These are phyloP conservation scores for Gavia stellata DNA, from an alignment of 2,113 vertebrate species.

Conservation along the genomic window DNA sequence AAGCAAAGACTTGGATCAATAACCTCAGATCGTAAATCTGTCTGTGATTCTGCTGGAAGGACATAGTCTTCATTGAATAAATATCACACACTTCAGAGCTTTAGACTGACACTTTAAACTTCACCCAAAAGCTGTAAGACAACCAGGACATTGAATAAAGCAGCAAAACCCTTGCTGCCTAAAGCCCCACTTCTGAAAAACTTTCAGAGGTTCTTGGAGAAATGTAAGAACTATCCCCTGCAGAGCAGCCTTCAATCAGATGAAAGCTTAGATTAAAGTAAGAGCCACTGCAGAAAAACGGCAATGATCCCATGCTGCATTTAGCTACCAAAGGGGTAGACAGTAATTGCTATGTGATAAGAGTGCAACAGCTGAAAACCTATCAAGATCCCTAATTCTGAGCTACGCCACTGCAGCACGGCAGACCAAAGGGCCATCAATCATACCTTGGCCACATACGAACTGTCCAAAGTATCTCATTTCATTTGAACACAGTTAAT, in stretches of 20 bases:
- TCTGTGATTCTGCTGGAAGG: not conserved
- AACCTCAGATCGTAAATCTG: not conserved
- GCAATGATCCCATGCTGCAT: not conserved
- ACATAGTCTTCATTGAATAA: not conserved
- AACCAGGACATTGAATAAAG: not conserved
- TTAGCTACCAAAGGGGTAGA: not conserved
- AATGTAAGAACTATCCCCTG: not conserved
- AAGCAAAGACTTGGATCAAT: not conserved
- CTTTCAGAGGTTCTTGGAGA: not conserved
- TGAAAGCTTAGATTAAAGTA: not conserved
- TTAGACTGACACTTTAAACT: not conserved
- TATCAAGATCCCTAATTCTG: not conserved
- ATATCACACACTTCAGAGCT: not conserved
- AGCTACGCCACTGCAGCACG: not conserved
- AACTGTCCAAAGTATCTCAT: not conserved
- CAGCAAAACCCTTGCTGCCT: not conserved
- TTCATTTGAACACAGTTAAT: not conserved
- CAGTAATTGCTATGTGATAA: not conserved
- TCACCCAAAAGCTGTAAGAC: not conserved
- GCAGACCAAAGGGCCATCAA: not conserved
- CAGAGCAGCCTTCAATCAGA: not conserved
- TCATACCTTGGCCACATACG: fast-evolving
- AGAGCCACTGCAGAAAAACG: not conserved
- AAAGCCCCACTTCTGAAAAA: not conserved
- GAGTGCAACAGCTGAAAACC: not conserved